phyloP scores from a whole-genome alignment of 2,797 vertebrate genomes.

The Ctenopoma kingsleyae region DNA sequence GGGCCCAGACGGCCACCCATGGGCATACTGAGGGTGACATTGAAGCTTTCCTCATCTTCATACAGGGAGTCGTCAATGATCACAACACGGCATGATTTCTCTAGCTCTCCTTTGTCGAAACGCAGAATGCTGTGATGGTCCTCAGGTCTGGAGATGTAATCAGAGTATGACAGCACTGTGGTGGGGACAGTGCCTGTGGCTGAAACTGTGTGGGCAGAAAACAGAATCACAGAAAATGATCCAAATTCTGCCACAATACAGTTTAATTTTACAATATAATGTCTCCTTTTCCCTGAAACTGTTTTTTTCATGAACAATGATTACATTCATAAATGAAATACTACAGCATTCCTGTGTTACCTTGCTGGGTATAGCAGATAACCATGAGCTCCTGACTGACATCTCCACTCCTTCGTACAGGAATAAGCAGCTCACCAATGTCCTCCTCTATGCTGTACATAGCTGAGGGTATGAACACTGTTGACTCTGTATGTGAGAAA shows the following conservation, averaged over 20 bases:
- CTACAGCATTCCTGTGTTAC: constrained; percentile 70
- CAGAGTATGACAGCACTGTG: constrained; percentile 94
- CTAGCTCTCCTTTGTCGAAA: constrained; percentile 91
- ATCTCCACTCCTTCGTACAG: constrained; percentile 91
- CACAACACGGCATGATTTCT: constrained; percentile 90
- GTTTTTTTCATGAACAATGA: not conserved
- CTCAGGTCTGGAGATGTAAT: constrained; percentile 95
- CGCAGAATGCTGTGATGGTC: constrained; percentile 92
- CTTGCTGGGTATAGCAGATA: constrained; percentile 94
- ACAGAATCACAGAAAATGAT: constrained; percentile 36
- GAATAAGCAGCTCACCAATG: constrained; percentile 92
- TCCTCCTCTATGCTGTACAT: constrained; percentile 91
- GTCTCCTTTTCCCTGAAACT: not conserved
- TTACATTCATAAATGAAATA: constrained; percentile 1
- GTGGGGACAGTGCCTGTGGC: constrained; percentile 92
- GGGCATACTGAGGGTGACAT: constrained; percentile 91
- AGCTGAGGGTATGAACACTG: constrained; percentile 91
- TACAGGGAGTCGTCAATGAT: constrained; percentile 96
- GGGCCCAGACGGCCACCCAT: constrained; percentile 92
- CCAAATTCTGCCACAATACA: not conserved
- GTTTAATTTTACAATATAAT: not conserved
- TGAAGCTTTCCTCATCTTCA: constrained; percentile 92
- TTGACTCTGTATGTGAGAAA: constrained; percentile 87
- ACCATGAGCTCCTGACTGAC: constrained; percentile 94
- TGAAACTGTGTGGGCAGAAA: constrained; percentile 58